Evolutionary conservation across 2,888 invertebrate species (phyloP).

Genomic region (Noctua comes): DNA sequence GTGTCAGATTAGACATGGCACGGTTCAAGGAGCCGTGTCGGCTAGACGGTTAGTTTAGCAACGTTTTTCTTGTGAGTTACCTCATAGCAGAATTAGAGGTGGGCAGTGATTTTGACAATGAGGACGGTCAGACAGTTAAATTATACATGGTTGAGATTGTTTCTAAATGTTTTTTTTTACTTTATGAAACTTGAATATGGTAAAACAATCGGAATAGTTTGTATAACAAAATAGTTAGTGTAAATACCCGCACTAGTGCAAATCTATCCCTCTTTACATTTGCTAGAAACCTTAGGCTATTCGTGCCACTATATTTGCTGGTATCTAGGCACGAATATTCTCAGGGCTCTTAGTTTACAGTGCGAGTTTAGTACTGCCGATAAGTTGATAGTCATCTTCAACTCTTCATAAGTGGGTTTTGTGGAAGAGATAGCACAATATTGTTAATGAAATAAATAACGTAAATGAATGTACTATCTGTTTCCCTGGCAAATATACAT

Average conservation of each 20-base stretch:
- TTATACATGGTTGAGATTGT: not conserved
- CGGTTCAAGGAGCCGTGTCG: conserved; percentile 61
- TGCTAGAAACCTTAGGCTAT: not conserved
- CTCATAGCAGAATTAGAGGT: conserved; percentile 3
- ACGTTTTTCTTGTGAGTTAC: conserved; percentile 34
- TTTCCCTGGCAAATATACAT: not conserved
- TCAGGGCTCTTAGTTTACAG: not conserved
- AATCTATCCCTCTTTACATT: not conserved
- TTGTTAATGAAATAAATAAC: not conserved
- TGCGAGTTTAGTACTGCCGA: not conserved
- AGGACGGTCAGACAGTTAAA: not conserved
- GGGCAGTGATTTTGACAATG: not conserved
- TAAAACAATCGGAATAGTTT: too few relatives aligned
- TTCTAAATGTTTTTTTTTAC: not conserved
- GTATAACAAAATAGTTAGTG: too few relatives aligned
- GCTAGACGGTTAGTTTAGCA: conserved; percentile 29
- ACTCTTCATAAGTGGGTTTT: not conserved
- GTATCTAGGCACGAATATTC: not conserved
- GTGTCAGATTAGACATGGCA: conserved; percentile 70
- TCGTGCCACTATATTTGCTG: not conserved
- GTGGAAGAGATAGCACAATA: not conserved
- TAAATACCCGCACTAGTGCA: too few relatives aligned
- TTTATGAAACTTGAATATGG: too few relatives aligned
- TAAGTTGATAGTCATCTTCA: not conserved
- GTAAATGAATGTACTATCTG: not conserved